Conservation (phyloP, 2,797 vertebrate species). For the Hapalemur alaotrensis region DNA sequence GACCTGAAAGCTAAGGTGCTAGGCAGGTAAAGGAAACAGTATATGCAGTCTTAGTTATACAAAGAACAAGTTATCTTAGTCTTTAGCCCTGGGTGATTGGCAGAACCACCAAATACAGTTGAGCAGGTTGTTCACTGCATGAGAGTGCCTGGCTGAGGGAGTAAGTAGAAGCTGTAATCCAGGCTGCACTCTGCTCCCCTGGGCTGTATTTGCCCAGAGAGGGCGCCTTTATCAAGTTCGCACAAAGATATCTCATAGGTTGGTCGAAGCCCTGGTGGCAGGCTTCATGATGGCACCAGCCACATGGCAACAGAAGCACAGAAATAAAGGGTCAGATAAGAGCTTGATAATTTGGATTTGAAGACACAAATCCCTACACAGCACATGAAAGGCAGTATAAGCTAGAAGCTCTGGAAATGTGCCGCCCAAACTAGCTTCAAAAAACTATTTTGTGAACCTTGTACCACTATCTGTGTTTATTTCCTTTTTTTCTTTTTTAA, state of each 20-base stretch:
- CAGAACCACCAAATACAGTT: not conserved
- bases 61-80: conserved; percentile 12
- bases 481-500: conserved; percentile 50
- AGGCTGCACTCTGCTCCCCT: not conserved
- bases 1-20: not conserved
- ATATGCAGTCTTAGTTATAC: not conserved
- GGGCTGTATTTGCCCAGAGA: not conserved
- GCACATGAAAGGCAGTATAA: not conserved
- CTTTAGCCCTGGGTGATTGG: not conserved
- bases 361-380: not conserved
- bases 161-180: not conserved
- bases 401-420: conserved; percentile 12
- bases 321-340: not conserved
- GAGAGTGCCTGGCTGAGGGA: not conserved
- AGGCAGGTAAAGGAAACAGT: not conserved
- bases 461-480: conserved; percentile 7
- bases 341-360: not conserved
- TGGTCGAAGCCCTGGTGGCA: not conserved
- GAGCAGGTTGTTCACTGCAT: not conserved
- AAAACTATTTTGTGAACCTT: not conserved
- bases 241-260: not conserved
- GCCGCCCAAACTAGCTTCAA: not conserved
- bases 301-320: not conserved
- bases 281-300: not conserved
- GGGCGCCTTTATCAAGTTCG: not conserved